phyloP scores from a whole-genome alignment of 2,888 invertebrate genomes.

The Clivina fossor region DNA sequence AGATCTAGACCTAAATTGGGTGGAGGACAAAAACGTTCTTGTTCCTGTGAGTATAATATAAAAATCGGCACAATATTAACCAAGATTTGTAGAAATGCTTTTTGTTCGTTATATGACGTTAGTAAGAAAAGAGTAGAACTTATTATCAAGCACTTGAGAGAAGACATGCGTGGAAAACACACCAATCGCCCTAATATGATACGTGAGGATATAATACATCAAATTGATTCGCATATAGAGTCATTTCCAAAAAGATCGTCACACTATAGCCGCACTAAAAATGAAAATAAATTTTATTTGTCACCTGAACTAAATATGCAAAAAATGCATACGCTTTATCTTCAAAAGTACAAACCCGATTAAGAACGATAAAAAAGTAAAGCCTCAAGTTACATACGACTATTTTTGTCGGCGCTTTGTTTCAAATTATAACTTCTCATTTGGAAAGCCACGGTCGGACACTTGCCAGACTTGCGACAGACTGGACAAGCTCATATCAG shows the following conservation, averaged over 20 bases:
- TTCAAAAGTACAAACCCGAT: no score
- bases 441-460: conserved; percentile 22
- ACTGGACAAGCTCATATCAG: conserved; percentile 12
- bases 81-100: conserved; percentile 13
- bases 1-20: no score
- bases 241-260: conserved; percentile 30
- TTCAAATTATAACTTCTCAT: no score
- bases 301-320: no score
- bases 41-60: conserved; percentile 30
- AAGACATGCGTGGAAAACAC: conserved; percentile 35
- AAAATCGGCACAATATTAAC: conserved; percentile 26
- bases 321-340: no score
- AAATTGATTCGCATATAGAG: conserved; percentile 21
- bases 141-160: conserved; percentile 23
- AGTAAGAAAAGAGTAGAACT: conserved; percentile 24
- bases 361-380: no score
- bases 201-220: conserved; percentile 32
- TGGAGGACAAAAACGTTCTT: conserved; percentile 18
- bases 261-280: conserved; percentile 32
- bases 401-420: no score
- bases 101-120: conserved; percentile 19
- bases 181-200: conserved; percentile 35
- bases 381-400: no score
- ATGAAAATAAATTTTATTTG: no score
- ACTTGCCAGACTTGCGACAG: conserved; percentile 18